Conservation (phyloP, 2,797 vertebrate genomes). For the Pangasius djambal region DNA sequence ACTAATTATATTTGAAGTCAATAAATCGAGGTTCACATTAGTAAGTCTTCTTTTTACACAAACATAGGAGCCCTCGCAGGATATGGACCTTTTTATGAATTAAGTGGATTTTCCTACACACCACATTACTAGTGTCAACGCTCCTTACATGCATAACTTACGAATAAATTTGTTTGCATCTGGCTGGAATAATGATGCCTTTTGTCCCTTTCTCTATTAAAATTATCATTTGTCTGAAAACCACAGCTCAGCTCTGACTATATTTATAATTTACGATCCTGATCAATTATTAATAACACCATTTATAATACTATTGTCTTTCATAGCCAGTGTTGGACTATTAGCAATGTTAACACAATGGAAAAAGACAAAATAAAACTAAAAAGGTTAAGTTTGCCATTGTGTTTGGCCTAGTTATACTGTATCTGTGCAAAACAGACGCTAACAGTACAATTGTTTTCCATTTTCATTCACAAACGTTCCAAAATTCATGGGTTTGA, state of each 20-base stretch:
- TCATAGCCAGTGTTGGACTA: not conserved
- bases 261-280: not conserved
- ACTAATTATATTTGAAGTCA: not conserved
- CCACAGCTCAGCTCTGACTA: not conserved
- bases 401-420: not conserved
- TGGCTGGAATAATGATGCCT: not conserved
- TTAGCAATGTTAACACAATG: not conserved
- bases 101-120: not conserved
- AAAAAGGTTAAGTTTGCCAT: not conserved
- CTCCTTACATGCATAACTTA: no score
- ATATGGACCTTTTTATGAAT: not conserved
- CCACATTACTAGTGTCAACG: not conserved
- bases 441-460: no score
- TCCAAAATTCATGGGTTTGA: not conserved
- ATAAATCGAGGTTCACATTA: not conserved
- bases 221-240: not conserved
- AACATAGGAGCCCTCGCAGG: not conserved
- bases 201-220: not conserved
- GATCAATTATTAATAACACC: not conserved
- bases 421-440: not conserved
- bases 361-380: not conserved
- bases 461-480: not conserved
- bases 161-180: not conserved
- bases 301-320: not conserved
- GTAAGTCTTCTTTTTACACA: not conserved